Evolutionary conservation across 2,797 vertebrate genomes (phyloP), one percentile per base, ranked within the genome.

Genomic region (Tokudaia tokunoshimensis): DNA sequence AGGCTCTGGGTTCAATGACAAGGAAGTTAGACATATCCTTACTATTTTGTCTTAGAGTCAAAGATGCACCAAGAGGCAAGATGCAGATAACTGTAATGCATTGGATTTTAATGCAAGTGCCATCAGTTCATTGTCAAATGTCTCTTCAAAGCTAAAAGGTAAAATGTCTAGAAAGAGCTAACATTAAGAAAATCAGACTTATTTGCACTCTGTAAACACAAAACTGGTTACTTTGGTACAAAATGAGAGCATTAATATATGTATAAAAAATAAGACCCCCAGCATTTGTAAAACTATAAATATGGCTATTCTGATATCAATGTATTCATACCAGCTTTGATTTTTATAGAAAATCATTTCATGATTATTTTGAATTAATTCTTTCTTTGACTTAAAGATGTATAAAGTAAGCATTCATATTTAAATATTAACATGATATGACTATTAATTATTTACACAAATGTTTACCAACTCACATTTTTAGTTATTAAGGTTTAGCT

Each of bases 381-480:
- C 44, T 86, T 81, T 6, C 26, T 13, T 94, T 78, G 20, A 59
- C 17, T 14, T 89, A 14, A 89, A 88, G 47, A 34, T 2, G 19
- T 37, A 72, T 26, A 24, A 67, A 81, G 78, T 6, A 61, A 59
- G 29, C 79, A 55, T 94, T 96, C 2, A 11, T 86, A 80, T 80
- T 93, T 92, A 78, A 72, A 65, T 78, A 65, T 41, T 74, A 50
- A 61, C 44, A 61, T 55, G 59, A 72, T 50, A 29, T 81, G 61
- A 37, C 67, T 89, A 88, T 70, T 65, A 65, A 75, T 81, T 47
- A 52, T 50, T 85, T 90, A 91, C 6, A 65, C 15, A 89, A 82
- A 65, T 88, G 8, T 94, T 94, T 96, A 93, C 65, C 29, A 52
- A 92, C 11, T 93, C 29, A 41, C 10, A 93, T 91, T 90, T 92